phyloP scores from a whole-genome alignment of 1,140 invertebrate genomes.

The Thaumetopoea pityocampa region DNA sequence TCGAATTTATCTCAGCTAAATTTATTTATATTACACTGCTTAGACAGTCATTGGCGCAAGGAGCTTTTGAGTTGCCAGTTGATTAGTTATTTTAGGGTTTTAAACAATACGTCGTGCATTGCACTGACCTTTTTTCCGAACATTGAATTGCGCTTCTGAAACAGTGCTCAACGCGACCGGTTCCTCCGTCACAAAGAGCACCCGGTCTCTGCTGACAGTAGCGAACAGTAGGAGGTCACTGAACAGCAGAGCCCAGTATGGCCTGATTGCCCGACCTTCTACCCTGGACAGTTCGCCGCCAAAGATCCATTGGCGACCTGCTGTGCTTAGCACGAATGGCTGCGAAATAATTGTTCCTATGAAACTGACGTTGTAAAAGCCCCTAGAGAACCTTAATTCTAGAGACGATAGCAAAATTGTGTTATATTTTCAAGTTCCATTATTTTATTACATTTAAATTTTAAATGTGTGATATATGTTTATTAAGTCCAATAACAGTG shows the following conservation, averaged over 20 bases:
- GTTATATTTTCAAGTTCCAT: too few relatives aligned
- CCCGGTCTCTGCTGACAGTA: constrained; percentile 88
- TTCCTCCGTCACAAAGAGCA: constrained; percentile 91
- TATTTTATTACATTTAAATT: too few relatives aligned
- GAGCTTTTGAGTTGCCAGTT: too few relatives aligned
- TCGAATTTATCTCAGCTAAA: too few relatives aligned
- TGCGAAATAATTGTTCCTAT: constrained; percentile 43
- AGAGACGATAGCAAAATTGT: too few relatives aligned
- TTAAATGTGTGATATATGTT: too few relatives aligned
- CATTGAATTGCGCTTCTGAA: constrained; percentile 88
- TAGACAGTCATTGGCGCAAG: too few relatives aligned
- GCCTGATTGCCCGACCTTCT: constrained; percentile 86
- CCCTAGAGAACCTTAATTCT: too few relatives aligned
- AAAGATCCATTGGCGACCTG: constrained; percentile 91
- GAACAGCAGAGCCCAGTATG: constrained; percentile 90
- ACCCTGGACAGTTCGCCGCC: constrained; percentile 88
- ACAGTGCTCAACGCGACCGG: constrained; percentile 86
- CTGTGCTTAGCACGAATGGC: constrained; percentile 88
- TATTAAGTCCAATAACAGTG: too few relatives aligned
- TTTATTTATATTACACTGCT: too few relatives aligned
- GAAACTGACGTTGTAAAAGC: constrained; percentile 4
- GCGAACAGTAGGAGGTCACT: constrained; percentile 90
- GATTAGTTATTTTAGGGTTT: too few relatives aligned
- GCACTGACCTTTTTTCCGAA: constrained; percentile 83
- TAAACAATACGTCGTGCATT: too few relatives aligned